Evolutionary conservation across 2,797 vertebrate species (phyloP).

Genomic region (Argyrosomus regius): DNA sequence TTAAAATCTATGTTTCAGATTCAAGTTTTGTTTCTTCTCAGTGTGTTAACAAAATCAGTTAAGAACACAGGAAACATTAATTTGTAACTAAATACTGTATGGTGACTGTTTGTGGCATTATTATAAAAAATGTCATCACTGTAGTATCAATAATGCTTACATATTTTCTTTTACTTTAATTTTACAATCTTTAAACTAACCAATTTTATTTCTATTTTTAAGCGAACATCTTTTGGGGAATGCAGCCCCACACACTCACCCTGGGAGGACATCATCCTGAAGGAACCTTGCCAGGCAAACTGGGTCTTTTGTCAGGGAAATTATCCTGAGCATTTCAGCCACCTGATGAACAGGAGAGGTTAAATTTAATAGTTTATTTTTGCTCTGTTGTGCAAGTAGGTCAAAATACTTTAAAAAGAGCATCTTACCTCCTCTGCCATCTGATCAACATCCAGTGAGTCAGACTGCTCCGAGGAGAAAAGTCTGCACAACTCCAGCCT

Average conservation of each 20-base stretch:
- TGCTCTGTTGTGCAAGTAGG: not conserved
- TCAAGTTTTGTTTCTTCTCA: too few species aligned
- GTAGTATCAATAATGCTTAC: not conserved
- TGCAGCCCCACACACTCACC: conserved; percentile 81
- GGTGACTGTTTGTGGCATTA: not conserved
- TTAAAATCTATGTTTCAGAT: not conserved
- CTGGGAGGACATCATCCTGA: conserved; percentile 88
- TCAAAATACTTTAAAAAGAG: not conserved
- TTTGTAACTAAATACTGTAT: not conserved
- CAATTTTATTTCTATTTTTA: not conserved
- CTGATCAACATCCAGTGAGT: conserved; percentile 83
- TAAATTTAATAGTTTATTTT: not conserved
- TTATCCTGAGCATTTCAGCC: conserved; percentile 91
- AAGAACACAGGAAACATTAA: not conserved
- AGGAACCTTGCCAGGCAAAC: conserved; percentile 90
- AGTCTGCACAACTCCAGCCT: conserved; percentile 91
- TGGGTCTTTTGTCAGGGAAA: conserved; percentile 92
- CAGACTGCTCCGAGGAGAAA: conserved; percentile 75
- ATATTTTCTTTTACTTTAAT: not conserved
- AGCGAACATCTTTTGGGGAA: too few species aligned
- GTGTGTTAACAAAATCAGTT: not conserved
- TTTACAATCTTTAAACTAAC: not conserved
- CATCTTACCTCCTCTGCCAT: conserved; percentile 90
- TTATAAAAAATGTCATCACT: not conserved
- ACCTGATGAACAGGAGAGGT: conserved; percentile 80